Evolutionary conservation across 2,888 invertebrate genomes (phyloP), one percentile per base, ranked within the genome.

Genomic region (Pyrgus malvae): DNA sequence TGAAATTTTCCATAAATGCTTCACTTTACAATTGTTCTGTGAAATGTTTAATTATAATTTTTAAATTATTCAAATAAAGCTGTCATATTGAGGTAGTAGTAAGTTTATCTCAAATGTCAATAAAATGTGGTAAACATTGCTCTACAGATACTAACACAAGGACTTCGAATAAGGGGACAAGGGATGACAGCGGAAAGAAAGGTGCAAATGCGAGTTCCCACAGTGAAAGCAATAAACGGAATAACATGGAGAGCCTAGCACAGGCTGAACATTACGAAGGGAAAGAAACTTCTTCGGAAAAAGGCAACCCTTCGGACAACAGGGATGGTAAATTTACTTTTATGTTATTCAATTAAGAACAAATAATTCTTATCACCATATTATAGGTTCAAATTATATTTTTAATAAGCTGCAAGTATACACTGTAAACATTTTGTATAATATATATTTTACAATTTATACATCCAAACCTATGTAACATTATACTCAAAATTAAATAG

Each of bases 231-330:
- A 74, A 69, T 68, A 88, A 89, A 74, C 76, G 81, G 67, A 75
- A 64, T 73, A 87, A 77, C 74, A 88, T 88, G 89, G 88, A 88
- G 67, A 68, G 84, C 85, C 84, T 86, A 87, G 81, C 86, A 67
- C 80, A 82, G 77, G 83, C 78, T 64, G 85, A 90, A 67, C 81
- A 80, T 67, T 80, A 79, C 66, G 89, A 90, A 67, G 73, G 76
- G 62, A 90, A 90, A 70, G 88, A 90, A 61, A 63, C 76, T 64
- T 57, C 69, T 64, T 56, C 77, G 64, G 84, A 86, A 61, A 86
- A 88, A 68, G 74, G 76, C 61, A 63, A 60, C 58, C 56, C 63
- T 62, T 65, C 69, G 59, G 82, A 81, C 50, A 74, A 66, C 65
- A 79, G 78, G 74, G 84, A 84, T 75, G 83, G 85, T 83, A 69